phyloP scores from a whole-genome alignment of 2,888 invertebrate genomes.

The Andricus curvator region DNA sequence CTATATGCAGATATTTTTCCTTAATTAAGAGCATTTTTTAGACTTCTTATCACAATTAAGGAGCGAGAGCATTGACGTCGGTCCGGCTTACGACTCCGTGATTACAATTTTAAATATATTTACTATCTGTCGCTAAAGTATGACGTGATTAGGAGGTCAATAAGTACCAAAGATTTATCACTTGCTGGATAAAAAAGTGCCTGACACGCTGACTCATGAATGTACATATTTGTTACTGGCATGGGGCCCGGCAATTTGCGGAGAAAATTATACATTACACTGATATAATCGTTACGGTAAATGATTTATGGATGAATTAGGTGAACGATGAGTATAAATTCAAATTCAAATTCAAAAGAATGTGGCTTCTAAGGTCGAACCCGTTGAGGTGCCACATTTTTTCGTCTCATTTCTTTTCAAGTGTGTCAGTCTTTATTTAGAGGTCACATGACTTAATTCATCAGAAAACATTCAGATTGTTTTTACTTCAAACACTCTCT shows the following conservation, averaged over 20 bases:
- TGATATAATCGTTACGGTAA: constrained; percentile 44
- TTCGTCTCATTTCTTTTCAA: not conserved
- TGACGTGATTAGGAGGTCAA: constrained; percentile 57
- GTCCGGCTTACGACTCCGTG: not conserved
- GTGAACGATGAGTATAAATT: constrained; percentile 36
- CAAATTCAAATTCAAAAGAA: constrained; percentile 13
- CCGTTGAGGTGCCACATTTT: not conserved
- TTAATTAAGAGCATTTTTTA: not conserved
- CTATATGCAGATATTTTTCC: not conserved
- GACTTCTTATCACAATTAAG: constrained; percentile 9
- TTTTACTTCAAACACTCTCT: no score
- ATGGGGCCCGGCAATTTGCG: constrained; percentile 21
- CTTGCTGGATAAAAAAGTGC: constrained; percentile 55
- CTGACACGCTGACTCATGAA: constrained; percentile 53
- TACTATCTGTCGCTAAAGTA: constrained; percentile 50
- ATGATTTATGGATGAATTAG: constrained; percentile 54
- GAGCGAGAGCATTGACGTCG: constrained; percentile 5
- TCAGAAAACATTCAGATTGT: no score
- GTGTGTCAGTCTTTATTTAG: no score
- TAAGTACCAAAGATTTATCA: constrained; percentile 58
- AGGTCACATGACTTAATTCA: no score
- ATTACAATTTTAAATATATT: not conserved
- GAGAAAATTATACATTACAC: constrained; percentile 49
- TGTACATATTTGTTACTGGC: constrained; percentile 32
- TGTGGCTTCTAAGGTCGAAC: not conserved